phyloP scores from a whole-genome alignment of 1,140 invertebrate species.

The Amphibalanus amphitrite region DNA sequence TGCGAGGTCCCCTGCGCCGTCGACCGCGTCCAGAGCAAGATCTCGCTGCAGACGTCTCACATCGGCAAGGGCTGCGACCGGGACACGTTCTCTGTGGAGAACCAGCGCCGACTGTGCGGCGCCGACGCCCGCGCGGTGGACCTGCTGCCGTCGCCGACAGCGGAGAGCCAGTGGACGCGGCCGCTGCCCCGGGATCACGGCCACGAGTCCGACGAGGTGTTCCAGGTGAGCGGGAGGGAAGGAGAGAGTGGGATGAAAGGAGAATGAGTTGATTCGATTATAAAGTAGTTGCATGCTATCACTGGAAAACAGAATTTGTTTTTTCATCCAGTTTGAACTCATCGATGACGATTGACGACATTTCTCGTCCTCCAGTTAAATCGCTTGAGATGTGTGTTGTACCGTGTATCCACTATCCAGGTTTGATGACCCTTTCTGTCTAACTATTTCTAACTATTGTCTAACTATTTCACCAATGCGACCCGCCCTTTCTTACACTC shows the following conservation, averaged over 20 bases:
- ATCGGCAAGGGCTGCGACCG: conserved; percentile 79
- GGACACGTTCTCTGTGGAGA: conserved; percentile 73
- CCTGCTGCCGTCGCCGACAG: conserved; percentile 64
- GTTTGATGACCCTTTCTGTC: too few species aligned
- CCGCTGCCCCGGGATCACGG: conserved; percentile 76
- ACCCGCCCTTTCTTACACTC: too few species aligned
- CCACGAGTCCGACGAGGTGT: conserved; percentile 72
- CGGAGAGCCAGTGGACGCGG: conserved; percentile 65
- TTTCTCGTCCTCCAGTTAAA: too few species aligned
- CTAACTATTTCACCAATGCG: too few species aligned
- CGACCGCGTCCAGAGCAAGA: conserved; percentile 39
- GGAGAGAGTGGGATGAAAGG: conserved; percentile 11
- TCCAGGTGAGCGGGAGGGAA: conserved; percentile 73
- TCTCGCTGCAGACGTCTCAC: conserved; percentile 57
- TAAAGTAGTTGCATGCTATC: too few species aligned
- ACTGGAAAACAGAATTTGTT: too few species aligned
- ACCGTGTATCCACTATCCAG: too few species aligned
- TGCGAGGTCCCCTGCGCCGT: conserved; percentile 58
- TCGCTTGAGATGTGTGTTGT: too few species aligned
- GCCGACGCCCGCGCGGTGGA: conserved; percentile 51
- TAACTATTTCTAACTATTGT: too few species aligned
- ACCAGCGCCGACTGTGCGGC: conserved; percentile 75
- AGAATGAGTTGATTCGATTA: too few species aligned
- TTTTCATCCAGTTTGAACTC: too few species aligned
- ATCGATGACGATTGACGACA: too few species aligned